Conservation (phyloP, 2,888 invertebrate genomes). For the Cryptocephalus moraei region DNA sequence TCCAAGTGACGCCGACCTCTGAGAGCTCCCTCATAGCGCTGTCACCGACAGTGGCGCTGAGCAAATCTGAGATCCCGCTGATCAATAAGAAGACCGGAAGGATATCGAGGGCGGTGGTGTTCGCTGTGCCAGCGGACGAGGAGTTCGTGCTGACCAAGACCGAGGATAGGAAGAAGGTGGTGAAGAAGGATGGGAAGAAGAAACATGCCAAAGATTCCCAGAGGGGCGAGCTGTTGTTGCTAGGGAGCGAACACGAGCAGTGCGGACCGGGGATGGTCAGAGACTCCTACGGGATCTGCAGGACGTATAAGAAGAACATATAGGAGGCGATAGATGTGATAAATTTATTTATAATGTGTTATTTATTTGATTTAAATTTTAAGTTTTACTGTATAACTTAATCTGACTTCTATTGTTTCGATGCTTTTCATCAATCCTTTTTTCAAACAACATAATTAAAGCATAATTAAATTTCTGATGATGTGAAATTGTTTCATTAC, state of each 20-base stretch:
- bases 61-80: conserved; percentile 10
- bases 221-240: conserved; percentile 40
- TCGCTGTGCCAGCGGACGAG: conserved; percentile 25
- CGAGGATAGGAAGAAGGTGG: conserved; percentile 17
- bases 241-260: conserved; percentile 57
- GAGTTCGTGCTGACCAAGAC: conserved; percentile 16
- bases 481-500: too few relatives aligned
- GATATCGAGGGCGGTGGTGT: conserved; percentile 23
- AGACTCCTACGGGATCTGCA: conserved; percentile 56
- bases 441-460: too few relatives aligned
- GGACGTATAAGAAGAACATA: conserved; percentile 4
- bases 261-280: conserved; percentile 64
- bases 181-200: conserved; percentile 22
- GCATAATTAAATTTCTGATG: too few relatives aligned
- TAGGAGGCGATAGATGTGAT: too few relatives aligned
- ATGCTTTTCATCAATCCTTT: too few relatives aligned
- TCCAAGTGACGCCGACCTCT: conserved; percentile 14
- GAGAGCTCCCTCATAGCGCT: conserved; percentile 26
- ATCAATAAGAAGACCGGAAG: conserved; percentile 7
- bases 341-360: too few relatives aligned
- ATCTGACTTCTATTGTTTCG: too few relatives aligned
- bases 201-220: conserved; percentile 7
- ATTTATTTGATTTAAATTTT: too few relatives aligned
- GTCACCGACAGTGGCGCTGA: conserved; percentile 23
- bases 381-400: too few relatives aligned